Evolutionary conservation across 2,797 vertebrate genomes (phyloP).

Genomic region (Enteromius anoplus): DNA sequence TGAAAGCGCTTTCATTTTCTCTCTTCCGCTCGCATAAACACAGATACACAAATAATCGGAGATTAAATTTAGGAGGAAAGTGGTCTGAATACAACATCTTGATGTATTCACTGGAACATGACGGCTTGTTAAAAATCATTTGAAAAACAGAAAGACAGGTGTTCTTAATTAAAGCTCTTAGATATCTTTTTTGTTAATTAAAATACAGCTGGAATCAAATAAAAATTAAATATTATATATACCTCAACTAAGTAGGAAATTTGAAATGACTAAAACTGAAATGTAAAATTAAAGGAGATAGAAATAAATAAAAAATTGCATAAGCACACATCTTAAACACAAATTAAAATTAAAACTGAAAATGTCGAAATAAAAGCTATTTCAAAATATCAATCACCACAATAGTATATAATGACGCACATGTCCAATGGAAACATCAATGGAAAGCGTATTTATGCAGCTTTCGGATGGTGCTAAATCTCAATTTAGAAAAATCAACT

Average conservation of each 20-base stretch:
- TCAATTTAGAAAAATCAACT: too few species aligned
- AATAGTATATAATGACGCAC: too few species aligned
- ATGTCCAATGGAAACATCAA: too few species aligned
- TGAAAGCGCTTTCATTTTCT: slow-evolving; percentile 77
- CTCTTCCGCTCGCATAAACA: slow-evolving; percentile 70
- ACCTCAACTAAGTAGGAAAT: neutral
- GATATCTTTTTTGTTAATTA: neutral
- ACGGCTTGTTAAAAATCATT: neutral
- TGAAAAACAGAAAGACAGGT: neutral
- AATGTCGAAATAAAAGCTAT: neutral
- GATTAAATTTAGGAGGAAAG: slow-evolving; percentile 1
- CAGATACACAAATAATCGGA: neutral
- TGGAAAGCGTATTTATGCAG: too few species aligned
- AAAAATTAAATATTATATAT: neutral
- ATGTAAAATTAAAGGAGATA: neutral
- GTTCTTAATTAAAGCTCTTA: neutral
- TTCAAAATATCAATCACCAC: too few species aligned
- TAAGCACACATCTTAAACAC: neutral
- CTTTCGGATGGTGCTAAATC: too few species aligned
- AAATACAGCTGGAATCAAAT: neutral
- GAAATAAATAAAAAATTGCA: neutral
- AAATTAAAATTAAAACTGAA: neutral
- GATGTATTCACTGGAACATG: neutral
- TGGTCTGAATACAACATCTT: neutral
- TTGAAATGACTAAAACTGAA: neutral